Percentiles rank a stretch among this genome's conserved stretches.
Conservation (phyloP, 2,888 invertebrate species). For the Rhagonycha fulva region DNA sequence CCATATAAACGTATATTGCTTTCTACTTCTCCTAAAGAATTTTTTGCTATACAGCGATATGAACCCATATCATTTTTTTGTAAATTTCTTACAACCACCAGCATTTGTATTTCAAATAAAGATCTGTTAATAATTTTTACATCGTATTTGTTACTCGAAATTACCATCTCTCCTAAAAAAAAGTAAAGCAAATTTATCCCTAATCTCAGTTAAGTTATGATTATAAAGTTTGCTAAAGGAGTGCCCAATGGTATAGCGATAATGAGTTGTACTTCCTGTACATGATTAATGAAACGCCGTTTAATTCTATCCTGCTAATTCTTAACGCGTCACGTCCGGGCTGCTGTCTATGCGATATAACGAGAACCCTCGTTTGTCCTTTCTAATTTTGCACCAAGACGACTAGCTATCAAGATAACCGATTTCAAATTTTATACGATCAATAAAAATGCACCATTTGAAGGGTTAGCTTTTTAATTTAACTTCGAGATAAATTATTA, state of each 20-base stretch:
- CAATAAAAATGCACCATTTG: conserved; percentile 26
- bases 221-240: conserved; percentile 39
- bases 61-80: conserved; percentile 77
- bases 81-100: conserved; percentile 74
- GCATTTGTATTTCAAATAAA: conserved; percentile 82
- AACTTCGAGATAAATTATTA: not conserved
- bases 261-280: conserved; percentile 46
- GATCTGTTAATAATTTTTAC: conserved; percentile 73
- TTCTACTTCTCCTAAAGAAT: conserved; percentile 85
- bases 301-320: conserved; percentile 53
- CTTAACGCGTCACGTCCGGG: conserved; percentile 52
- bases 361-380: conserved; percentile 23
- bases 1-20: conserved; percentile 86
- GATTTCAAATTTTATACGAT: conserved; percentile 44
- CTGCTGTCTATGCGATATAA: conserved; percentile 40
- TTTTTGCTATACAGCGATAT: conserved; percentile 85
- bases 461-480: not conserved
- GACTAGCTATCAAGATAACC: conserved; percentile 36
- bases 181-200: not conserved
- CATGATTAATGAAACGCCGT: conserved; percentile 53
- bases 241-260: conserved; percentile 49
- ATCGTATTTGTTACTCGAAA: conserved; percentile 78
- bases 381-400: conserved; percentile 24
- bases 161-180: conserved; percentile 78
- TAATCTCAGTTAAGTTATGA: not conserved